Evolutionary conservation across 2,113 vertebrate genomes (phyloP).

Genomic region (Hiodon alosoides): DNA sequence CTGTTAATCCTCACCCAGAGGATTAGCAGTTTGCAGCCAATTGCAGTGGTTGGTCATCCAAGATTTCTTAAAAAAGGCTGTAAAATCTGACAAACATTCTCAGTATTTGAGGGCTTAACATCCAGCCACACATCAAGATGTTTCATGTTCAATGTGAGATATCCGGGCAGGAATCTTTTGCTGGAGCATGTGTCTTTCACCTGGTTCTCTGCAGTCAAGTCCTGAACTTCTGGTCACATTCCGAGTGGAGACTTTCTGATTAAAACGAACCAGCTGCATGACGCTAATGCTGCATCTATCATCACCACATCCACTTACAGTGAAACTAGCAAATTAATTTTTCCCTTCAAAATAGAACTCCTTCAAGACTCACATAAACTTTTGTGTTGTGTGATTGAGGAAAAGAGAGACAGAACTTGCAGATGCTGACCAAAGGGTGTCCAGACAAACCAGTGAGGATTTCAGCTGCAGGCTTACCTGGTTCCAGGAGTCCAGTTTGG

Average conservation of each 20-base stretch:
- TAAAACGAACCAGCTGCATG: not conserved
- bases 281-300: too few relatives aligned
- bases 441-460: too few relatives aligned
- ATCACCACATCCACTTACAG: too few relatives aligned
- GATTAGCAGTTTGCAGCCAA: constrained; percentile 30
- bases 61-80: constrained; percentile 61
- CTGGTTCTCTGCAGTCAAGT: constrained; percentile 25
- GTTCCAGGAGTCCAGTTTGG: too few relatives aligned
- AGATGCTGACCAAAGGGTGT: too few relatives aligned
- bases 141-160: constrained; percentile 56
- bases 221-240: constrained; percentile 27
- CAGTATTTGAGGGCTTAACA: constrained; percentile 53
- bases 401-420: too few relatives aligned
- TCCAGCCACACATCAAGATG: constrained; percentile 58
- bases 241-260: constrained; percentile 26
- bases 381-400: too few relatives aligned
- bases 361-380: too few relatives aligned
- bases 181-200: constrained; percentile 47
- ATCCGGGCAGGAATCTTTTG: constrained; percentile 53
- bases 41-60: constrained; percentile 61
- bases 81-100: constrained; percentile 69
- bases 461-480: too few relatives aligned
- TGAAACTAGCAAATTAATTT: too few relatives aligned
- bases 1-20: too few relatives aligned
- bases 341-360: too few relatives aligned